Base-by-base conservation (phyloP, 2,113 vertebrate genomes). In the Thamnaconus septentrionalis region DNA sequence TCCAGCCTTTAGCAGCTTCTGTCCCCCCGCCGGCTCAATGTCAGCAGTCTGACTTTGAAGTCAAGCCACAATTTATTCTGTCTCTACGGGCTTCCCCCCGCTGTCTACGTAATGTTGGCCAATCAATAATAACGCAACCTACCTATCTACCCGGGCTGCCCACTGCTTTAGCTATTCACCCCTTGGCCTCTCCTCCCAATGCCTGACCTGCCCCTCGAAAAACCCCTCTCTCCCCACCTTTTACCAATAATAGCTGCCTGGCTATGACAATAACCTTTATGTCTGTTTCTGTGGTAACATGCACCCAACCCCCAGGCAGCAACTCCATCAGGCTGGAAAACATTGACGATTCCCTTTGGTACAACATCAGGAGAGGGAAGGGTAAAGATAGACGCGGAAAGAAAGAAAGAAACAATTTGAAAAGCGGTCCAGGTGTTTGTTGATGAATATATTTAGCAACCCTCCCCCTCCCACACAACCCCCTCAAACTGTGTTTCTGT, bases 101-200 rank as follows among this genome's bases (percentile, higher is more conserved):
- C 79, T 69, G 79, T 82, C 83, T 80, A 75, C 77, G 80, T 86
- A 87, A 88, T 86, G 79, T 81, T 75, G 76, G 67, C 59, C 86
- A 82, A 86, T 90, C 87, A 83, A 88, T 90, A 85, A 84, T 78
- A 76, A 82, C 65, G 72, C 83, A 83, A 79, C 81, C 82, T 60
- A 74, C 67, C 71, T 65, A 71, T 70, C 66, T 65, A 68, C 66
- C 58, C 54, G 18, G 55, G 72, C 66, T 81, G 51, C 81, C 80
- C 70, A 71, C 83, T 69, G 81, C 78, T 79, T 79, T 57, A 79
- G 69, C 73, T 79, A 87, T 82, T 81, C 82, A 48, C 78, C 78
- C 79, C 68, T 78, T 57, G 72, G 76, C 64, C 71, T 59, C 62
- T 59, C 53, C 62, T 62, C 79, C 43, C 60, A 64, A 62, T 62